These are phyloP conservation scores for Muschampia plurimacula DNA, from an alignment of 2,888 invertebrate genomes.

Conservation along the genomic window DNA sequence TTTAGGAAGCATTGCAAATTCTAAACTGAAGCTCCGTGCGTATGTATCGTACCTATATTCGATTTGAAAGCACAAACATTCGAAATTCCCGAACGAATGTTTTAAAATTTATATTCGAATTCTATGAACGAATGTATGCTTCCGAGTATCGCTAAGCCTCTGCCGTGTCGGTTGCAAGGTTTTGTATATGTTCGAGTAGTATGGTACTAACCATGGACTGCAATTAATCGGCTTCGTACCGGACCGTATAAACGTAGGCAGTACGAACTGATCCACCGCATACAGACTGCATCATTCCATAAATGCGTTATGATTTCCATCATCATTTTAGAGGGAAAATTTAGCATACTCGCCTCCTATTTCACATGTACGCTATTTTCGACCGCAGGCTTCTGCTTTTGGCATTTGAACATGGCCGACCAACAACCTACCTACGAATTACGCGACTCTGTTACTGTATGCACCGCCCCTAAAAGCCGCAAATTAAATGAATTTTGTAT, in stretches of 20 bases:
- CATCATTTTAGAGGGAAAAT: slow-evolving; percentile 60
- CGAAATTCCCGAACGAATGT: slow-evolving; percentile 11
- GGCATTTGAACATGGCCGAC: slow-evolving; percentile 69
- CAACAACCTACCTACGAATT: slow-evolving; percentile 58
- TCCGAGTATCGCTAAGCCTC: slow-evolving; percentile 43
- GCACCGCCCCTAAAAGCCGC: slow-evolving; percentile 58
- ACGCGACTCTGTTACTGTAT: slow-evolving; percentile 54
- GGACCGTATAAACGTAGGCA: slow-evolving; percentile 54
- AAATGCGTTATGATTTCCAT: slow-evolving; percentile 63
- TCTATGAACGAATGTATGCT: slow-evolving; percentile 40
- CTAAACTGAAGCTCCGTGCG: background rate
- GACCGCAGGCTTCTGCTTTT: slow-evolving; percentile 74
- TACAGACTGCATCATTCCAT: slow-evolving; percentile 52
- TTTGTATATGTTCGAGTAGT: slow-evolving; percentile 55
- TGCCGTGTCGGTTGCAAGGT: slow-evolving; percentile 53
- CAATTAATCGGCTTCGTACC: slow-evolving; percentile 66
- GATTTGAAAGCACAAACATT: slow-evolving; percentile 19
- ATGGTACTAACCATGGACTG: slow-evolving; percentile 53
- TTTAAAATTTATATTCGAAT: slow-evolving; percentile 39
- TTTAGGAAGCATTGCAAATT: background rate
- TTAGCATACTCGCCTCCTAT: slow-evolving; percentile 56
- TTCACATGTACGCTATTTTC: slow-evolving; percentile 56
- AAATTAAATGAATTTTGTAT: slow-evolving; percentile 77
- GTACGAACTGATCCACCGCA: slow-evolving; percentile 49
- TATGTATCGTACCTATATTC: slow-evolving; percentile 1